Conservation (phyloP, 2,797 vertebrate species). For the Mastacembelus armatus region DNA sequence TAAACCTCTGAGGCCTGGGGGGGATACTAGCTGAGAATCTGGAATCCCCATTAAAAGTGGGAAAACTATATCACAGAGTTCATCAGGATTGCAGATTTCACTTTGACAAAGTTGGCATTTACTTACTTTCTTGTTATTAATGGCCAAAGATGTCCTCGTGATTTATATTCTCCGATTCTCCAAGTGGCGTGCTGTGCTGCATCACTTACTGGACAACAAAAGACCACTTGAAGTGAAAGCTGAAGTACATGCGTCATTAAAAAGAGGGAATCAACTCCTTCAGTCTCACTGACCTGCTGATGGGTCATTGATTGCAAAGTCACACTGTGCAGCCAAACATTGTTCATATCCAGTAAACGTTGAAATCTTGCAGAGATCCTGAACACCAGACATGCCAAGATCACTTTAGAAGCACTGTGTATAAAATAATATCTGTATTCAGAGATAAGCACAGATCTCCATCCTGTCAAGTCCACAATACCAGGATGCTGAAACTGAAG, state of each 20-base stretch:
- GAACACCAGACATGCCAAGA: no score
- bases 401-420: no score
- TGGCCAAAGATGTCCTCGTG: background rate
- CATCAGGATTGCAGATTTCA: conserved; percentile 22
- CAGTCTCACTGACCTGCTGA: background rate
- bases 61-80: conserved; percentile 21
- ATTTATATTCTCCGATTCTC: conserved; percentile 14
- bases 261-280: background rate
- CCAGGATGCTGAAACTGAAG: no score
- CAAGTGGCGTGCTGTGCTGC: conserved; percentile 6
- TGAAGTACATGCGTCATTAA: background rate
- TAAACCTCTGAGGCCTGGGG: conserved; percentile 29
- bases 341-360: background rate
- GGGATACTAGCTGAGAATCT: conserved; percentile 48
- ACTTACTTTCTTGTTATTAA: background rate
- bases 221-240: background rate
- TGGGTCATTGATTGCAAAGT: background rate
- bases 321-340: background rate
- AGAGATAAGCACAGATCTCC: no score
- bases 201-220: conserved; percentile 7
- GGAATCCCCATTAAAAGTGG: conserved; percentile 46
- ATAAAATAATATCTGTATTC: no score
- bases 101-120: background rate
- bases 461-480: no score
- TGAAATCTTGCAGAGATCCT: background rate